These are phyloP conservation scores for Protobothrops flavoviridis DNA, from an alignment of 2,113 vertebrate species.

Conservation along the genomic window DNA sequence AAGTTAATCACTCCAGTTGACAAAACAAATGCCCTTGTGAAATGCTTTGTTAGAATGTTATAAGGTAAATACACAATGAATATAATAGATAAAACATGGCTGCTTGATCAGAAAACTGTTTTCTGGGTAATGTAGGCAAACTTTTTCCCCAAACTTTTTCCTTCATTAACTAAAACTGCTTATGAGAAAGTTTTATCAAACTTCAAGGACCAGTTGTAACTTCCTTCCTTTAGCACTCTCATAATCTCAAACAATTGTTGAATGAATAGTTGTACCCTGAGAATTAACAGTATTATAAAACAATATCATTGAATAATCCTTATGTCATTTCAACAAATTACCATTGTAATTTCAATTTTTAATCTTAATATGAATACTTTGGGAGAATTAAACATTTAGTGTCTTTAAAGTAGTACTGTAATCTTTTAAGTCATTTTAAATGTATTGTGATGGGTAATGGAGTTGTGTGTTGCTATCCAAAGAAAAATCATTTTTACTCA, in stretches of 20 bases:
- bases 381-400: neutral
- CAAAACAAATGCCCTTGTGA: neutral
- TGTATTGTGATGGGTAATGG: neutral
- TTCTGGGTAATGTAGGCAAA: too few species aligned
- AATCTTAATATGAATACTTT: neutral
- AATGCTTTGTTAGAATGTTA: neutral
- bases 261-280: neutral
- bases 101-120: neutral
- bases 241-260: neutral
- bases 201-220: neutral
- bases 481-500: neutral
- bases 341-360: neutral
- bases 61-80: neutral
- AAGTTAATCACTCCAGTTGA: neutral
- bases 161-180: neutral
- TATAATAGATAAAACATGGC: neutral
- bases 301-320: neutral
- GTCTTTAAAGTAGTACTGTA: neutral
- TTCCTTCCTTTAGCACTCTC: neutral
- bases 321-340: neutral
- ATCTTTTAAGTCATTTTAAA: neutral
- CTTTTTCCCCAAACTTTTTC: neutral
- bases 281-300: neutral
- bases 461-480: neutral
- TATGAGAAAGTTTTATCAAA: neutral